These are phyloP conservation scores for Gymnoscopelus braueri DNA, from an alignment of 2,797 vertebrate species.

Conservation along the genomic window DNA sequence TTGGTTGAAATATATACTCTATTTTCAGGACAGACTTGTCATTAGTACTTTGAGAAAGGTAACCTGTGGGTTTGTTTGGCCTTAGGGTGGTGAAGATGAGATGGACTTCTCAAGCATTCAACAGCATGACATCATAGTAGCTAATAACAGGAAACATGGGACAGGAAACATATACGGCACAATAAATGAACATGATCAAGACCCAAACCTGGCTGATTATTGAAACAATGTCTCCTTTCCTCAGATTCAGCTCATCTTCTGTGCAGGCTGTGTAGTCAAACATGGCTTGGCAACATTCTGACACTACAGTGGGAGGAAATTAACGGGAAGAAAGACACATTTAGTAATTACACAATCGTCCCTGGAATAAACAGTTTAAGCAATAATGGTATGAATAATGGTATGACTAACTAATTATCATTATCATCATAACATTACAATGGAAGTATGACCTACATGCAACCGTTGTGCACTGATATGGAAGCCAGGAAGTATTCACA, in stretches of 20 bases:
- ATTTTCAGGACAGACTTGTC: not conserved
- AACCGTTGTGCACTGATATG: not conserved
- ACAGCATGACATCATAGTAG: slow-evolving; percentile 7
- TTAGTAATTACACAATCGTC: slow-evolving; percentile 1
- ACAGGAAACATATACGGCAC: not conserved
- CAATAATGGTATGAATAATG: not conserved
- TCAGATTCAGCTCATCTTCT: slow-evolving; percentile 85
- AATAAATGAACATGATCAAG: not conserved
- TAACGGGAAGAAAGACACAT: slow-evolving; percentile 14
- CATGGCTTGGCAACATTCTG: slow-evolving; percentile 84
- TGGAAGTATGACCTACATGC: not conserved
- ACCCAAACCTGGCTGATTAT: slow-evolving; percentile 85
- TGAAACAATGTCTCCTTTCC: slow-evolving; percentile 81
- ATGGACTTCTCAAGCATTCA: not conserved
- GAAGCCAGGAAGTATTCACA: not conserved
- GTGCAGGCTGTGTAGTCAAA: slow-evolving; percentile 83
- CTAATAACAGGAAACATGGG: not conserved
- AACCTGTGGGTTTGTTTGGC: not conserved
- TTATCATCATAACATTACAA: not conserved
- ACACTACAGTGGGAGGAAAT: slow-evolving; percentile 47
- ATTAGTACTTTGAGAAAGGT: not conserved
- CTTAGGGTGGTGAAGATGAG: not conserved
- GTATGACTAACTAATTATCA: slow-evolving; percentile 15
- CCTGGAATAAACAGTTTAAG: slow-evolving; percentile 12
- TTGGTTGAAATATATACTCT: slow-evolving; percentile 13